Evolutionary conservation across 2,113 vertebrate species (phyloP), one percentile per base, ranked within the genome.

Genomic region (Mustela nigripes): DNA sequence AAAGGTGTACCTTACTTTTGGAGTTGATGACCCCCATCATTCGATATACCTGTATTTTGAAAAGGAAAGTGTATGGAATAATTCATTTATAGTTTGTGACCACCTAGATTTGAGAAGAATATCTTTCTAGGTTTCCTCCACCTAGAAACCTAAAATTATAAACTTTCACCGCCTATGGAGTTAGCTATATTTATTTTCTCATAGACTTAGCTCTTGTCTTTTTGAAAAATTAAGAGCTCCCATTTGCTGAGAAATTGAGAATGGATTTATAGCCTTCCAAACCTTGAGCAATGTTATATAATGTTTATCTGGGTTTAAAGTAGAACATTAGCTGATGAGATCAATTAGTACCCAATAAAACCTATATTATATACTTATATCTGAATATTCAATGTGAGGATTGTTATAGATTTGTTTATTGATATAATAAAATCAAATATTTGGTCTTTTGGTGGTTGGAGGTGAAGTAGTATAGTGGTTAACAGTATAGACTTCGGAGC

Each of bases 351-450:
- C 60, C 10, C 63, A 95, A 42, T 67, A 92, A 95, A 88, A 83
- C 4, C 78, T 96, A 18, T 2, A 67, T 39, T 36, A 48, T 21
- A 48, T 78, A 53, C 28, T 62, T 92, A 95, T 24, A 14, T 90
- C 14, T 96, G n/a, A 80, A 89, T 76, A 91, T 67, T 67, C 42
- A 84, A 19, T 65, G 5, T 89, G 96, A 28, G 73, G 26, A 79
- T 88, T 83, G 56, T 67, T 67, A 67, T 92, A 76, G 15, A 65
- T 95, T 96, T 96, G 45, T 79, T 95, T 91, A 45, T 33, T 89
- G 31, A 73, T 91, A 12, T 62, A 67, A 91, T 87, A 24, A 78
- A 69, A 81, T 95, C 28, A 71, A 94, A 50, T 58, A 31, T 31
- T 85, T 93, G 74, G 33, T 58, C n/a, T 94, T 81, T 94, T 76